Evolutionary conservation across 92 coral and sea anemone genomes (phyloP).

Genomic region (Zoanthus solanderi): DNA sequence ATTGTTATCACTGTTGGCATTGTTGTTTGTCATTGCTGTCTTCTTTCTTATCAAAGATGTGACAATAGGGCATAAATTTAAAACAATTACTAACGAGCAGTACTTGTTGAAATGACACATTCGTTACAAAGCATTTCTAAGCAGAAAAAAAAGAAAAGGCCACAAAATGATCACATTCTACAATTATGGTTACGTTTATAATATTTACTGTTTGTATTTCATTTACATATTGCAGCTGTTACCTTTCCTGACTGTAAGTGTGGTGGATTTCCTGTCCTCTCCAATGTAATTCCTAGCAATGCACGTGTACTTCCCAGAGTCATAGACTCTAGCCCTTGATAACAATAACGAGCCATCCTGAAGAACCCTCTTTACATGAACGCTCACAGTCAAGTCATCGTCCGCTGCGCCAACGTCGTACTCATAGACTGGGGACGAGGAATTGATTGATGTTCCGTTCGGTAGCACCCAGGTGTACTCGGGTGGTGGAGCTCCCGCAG

Average conservation of each 20-base stretch:
- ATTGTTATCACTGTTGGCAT: no score
- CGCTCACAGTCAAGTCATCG: constrained; percentile 56
- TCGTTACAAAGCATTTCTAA: no score
- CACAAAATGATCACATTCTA: no score
- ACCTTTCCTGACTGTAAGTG: constrained; percentile 72
- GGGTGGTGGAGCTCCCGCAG: constrained; percentile 68
- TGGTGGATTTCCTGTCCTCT: constrained; percentile 43
- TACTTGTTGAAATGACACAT: no score
- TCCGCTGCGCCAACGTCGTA: constrained; percentile 21
- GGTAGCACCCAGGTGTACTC: constrained; percentile 67
- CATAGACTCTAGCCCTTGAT: constrained; percentile 52
- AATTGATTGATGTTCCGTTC: constrained; percentile 36
- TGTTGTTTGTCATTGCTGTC: no score
- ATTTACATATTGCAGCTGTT: background rate
- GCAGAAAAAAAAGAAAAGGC: no score
- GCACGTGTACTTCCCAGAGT: constrained; percentile 74
- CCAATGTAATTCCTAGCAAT: constrained; percentile 65
- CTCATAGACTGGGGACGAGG: constrained; percentile 45
- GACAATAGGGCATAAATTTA: no score
- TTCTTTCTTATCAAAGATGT: no score
- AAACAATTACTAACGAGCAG: no score
- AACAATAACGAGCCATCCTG: constrained; percentile 70
- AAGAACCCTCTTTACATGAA: constrained; percentile 36
- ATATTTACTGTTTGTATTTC: background rate
- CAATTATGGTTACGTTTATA: no score